Base-by-base conservation (phyloP, 92 coral and sea anemone species). In the Plumapathes pennacea region DNA sequence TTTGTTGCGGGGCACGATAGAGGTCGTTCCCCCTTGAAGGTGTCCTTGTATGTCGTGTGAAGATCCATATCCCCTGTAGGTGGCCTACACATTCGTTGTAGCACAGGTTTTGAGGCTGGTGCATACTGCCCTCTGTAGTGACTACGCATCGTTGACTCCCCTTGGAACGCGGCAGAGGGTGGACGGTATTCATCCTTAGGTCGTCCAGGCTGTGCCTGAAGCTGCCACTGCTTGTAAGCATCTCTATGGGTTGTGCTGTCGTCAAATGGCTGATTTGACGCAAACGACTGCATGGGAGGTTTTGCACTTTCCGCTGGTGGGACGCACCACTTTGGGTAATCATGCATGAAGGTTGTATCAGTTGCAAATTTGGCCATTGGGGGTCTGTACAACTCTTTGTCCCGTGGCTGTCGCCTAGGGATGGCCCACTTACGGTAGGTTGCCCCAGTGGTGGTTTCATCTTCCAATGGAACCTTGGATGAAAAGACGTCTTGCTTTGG, bases 241-340 rank as follows among this genome's bases (percentile, higher is more conserved):
- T 88, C 96, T 21, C 89, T 84, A 27, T 94, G 96, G 2, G 96
- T 90, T 8, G 99, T 94, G 62, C 91, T 89, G 53, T 94, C 99
- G 37, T 84, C 90, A 72, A 94, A 84, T 13, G 99, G 99, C 67
- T 94, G 95, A 38, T 78, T 85, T 5, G 96, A 94, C 23, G 81
- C 80, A 55, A 82, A 61, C 26, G 97, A 64, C 40, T 80, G 69
- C 15, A 83, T 67, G 5, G 89, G 88, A 19, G 99, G 99, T 58
- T 77, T 94, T 3, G 91, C 96, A 54, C 96, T 89, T 34, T 61
- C 70, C 25, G 99, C 99, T 40, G 96, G 99, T 10, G 85, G 78
- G 3, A 81, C 66, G 60, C 54, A 77, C 76, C 89, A 85, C 44
- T 85, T 68, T n/a, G 96, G 95, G 57, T 82, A 94, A 60, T 94